phyloP scores from a whole-genome alignment of 2,113 vertebrate genomes.

The Marmota monax region DNA sequence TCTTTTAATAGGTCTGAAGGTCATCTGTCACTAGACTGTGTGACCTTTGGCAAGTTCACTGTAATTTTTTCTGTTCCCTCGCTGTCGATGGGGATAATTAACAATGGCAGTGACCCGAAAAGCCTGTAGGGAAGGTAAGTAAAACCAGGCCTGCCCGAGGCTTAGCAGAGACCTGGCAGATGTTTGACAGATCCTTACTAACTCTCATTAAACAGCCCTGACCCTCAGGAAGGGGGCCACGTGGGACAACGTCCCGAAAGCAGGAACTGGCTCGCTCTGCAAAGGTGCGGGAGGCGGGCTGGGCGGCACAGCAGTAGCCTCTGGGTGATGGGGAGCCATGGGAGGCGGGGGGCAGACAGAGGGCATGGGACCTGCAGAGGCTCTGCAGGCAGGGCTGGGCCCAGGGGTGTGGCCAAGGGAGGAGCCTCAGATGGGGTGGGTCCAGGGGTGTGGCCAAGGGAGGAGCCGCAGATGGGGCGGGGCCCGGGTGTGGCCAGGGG shows the following conservation, averaged over 20 bases:
- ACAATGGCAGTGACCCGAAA: not conserved
- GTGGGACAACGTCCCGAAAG: not conserved
- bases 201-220: not conserved
- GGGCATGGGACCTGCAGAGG: not conserved
- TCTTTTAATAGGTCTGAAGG: not conserved
- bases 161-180: not conserved
- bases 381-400: not conserved
- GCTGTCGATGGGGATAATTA: not conserved
- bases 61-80: not conserved
- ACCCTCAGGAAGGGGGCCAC: not conserved
- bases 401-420: fast-evolving
- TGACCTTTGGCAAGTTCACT: not conserved
- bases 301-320: not conserved
- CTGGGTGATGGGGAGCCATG: not conserved
- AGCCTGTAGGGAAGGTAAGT: not conserved
- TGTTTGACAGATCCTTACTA: not conserved
- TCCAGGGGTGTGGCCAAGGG: too few species aligned
- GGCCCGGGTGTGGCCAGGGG: too few species aligned
- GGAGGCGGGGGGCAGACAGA: not conserved
- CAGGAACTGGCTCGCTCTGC: not conserved
- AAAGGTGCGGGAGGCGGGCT: fast-evolving
- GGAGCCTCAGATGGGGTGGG: too few species aligned
- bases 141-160: not conserved
- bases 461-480: too few species aligned
- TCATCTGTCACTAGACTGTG: not conserved